Conservation (phyloP, 2,113 vertebrate genomes). For the Podarcis raffonei region DNA sequence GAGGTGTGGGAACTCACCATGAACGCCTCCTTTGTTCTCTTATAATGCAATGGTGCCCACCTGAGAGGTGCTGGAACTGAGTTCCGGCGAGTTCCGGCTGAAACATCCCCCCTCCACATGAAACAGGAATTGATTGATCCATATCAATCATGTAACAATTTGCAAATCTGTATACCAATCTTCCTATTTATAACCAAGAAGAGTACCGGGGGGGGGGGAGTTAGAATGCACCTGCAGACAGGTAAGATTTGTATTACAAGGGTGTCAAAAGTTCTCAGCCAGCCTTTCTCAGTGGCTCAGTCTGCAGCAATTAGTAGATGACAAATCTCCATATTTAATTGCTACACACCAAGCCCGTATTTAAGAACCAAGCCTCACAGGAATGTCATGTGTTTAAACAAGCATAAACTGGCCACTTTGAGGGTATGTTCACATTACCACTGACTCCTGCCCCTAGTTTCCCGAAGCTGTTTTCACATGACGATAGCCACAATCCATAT, state of each 20-base stretch:
- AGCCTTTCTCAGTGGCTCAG: not conserved
- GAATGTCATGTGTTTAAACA: not conserved
- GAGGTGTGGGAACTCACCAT: too few species aligned
- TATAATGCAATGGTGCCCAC: too few species aligned
- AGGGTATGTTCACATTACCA: too few species aligned
- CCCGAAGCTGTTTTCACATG: too few species aligned
- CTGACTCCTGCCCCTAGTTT: too few species aligned
- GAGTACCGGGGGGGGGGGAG: too few species aligned
- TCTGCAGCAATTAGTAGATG: not conserved
- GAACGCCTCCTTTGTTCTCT: too few species aligned
- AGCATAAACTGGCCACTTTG: not conserved
- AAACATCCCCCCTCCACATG: too few species aligned
- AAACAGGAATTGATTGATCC: not conserved
- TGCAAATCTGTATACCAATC: not conserved
- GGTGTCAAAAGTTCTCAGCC: not conserved
- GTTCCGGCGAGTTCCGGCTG: too few species aligned
- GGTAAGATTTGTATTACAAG: not conserved
- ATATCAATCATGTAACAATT: not conserved
- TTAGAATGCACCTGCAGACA: not conserved
- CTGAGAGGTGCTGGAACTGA: too few species aligned
- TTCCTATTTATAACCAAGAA: not conserved
- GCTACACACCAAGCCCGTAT: not conserved
- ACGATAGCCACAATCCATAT: too few species aligned
- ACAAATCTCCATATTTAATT: not conserved
- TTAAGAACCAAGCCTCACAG: not conserved